Base-by-base conservation (phyloP, 2,888 invertebrate species). In the Phyllotreta striolata region DNA sequence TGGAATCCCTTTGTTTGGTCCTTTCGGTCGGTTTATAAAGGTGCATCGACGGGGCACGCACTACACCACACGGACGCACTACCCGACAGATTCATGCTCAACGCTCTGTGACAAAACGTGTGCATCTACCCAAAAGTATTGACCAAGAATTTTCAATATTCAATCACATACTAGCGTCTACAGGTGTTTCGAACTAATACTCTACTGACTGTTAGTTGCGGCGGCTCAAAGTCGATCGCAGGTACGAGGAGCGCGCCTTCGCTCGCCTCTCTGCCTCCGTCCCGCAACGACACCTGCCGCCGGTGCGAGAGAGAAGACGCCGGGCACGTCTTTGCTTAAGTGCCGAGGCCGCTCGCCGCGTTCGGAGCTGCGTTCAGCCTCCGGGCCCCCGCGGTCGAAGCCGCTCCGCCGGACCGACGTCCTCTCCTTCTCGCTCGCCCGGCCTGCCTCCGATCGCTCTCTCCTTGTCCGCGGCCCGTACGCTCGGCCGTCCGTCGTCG, bases 281-380 rank as follows among this genome's bases (percentile, higher is more conserved):
- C n/a, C n/a, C n/a, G n/a, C n/a, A n/a, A n/a, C n/a, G 61, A 66
- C 41, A 39, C 55, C 65, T 46, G 54, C 54, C 55, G 55, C 64
- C 62, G 63, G 69, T 66, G 69, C 70, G 70, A 72, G 74, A 73
- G 69, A 69, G 70, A 68, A 70, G 67, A 66, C 67, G 68, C 68
- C 65, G 70, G 70, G 74, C 67, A 55, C 68, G 76, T 75, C 76
- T 68, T 68, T 73, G 73, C 73, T 76, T 70, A 70, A n/a, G 70
- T 73, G 74, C 76, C 67, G 66, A 70, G 66, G 73, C 70, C 73
- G 68, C 71, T 75, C 71, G 75, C 74, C 71, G 86, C 85, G 73
- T 73, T 73, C 75, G 72, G 74, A 72, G 72, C 72, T 72, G 73
- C 70, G 87, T 87, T 86, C 87, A 87, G 87, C 88, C 88, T 87